Conservation (phyloP, 2,113 vertebrate genomes). For the Picathartes gymnocephalus region DNA sequence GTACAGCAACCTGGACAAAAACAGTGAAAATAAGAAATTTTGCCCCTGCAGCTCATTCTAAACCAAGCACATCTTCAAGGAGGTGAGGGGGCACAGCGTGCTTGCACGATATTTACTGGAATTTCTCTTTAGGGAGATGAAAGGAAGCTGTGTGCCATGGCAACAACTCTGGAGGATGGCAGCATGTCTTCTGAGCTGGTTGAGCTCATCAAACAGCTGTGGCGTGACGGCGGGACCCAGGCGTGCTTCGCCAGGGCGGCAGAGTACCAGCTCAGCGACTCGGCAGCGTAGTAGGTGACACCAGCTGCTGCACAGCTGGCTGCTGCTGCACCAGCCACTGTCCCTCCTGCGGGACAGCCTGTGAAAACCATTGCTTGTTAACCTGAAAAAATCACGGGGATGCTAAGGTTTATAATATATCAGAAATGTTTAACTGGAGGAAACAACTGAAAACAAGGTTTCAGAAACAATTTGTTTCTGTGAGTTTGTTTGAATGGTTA, state of each 20-base stretch:
- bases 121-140: conserved; percentile 67
- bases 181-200: conserved; percentile 49
- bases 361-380: fast-evolving
- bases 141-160: conserved; percentile 51
- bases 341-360: neutral
- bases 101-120: neutral
- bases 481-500: neutral
- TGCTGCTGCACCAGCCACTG: fast-evolving
- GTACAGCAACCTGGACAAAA: neutral
- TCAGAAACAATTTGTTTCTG: neutral
- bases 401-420: neutral
- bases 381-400: neutral
- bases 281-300: conserved; percentile 75
- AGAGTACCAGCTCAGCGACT: conserved; percentile 73
- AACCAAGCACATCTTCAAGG: neutral
- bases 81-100: fast-evolving
- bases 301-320: neutral
- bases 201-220: conserved; percentile 58
- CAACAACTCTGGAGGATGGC: conserved; percentile 56
- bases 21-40: neutral
- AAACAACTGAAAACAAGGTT: neutral
- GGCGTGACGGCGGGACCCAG: conserved; percentile 62
- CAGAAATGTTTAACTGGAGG: neutral
- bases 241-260: conserved; percentile 69
- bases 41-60: neutral